Percentiles rank a stretch among this genome's conserved stretches.
Evolutionary conservation across 2,888 invertebrate genomes (phyloP).

Genomic region (Epistrophella euchroma): DNA sequence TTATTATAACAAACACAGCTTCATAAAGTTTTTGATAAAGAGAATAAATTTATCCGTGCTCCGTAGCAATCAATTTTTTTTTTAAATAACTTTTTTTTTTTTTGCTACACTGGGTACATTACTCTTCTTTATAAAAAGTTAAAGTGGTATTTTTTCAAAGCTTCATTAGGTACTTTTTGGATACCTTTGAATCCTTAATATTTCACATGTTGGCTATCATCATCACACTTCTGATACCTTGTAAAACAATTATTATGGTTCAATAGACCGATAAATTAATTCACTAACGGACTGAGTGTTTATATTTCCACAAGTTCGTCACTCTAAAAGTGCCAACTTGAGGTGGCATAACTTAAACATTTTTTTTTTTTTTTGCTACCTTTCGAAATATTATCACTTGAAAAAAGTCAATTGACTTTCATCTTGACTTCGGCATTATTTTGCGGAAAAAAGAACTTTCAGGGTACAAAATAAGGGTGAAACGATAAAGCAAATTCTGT

Average conservation of each 20-base stretch:
- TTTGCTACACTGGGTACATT: too few species aligned
- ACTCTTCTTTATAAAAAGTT: too few species aligned
- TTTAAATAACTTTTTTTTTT: too few species aligned
- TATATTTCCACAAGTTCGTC: slow-evolving; percentile 47
- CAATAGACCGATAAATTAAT: slow-evolving; percentile 56
- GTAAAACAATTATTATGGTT: not conserved
- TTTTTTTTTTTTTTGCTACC: slow-evolving; percentile 5
- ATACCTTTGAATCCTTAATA: not conserved
- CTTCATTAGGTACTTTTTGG: too few species aligned
- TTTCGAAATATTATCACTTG: slow-evolving; percentile 44
- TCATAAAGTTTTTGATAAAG: too few species aligned
- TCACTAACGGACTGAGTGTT: slow-evolving; percentile 47
- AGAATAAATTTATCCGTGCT: too few species aligned
- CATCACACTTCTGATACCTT: not conserved
- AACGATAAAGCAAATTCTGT: slow-evolving; percentile 47
- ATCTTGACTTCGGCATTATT: slow-evolving; percentile 39
- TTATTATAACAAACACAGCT: too few species aligned
- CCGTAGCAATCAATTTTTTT: too few species aligned
- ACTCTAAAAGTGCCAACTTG: slow-evolving; percentile 53
- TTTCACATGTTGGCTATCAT: not conserved
- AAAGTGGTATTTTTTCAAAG: too few species aligned
- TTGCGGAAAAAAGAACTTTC: not conserved
- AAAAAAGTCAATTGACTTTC: slow-evolving; percentile 58
- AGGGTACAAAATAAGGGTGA: slow-evolving; percentile 5
- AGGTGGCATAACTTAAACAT: slow-evolving; percentile 60